These are phyloP conservation scores for Strigamia maritima DNA, from an alignment of 2,888 invertebrate species.

Conservation along the genomic window DNA sequence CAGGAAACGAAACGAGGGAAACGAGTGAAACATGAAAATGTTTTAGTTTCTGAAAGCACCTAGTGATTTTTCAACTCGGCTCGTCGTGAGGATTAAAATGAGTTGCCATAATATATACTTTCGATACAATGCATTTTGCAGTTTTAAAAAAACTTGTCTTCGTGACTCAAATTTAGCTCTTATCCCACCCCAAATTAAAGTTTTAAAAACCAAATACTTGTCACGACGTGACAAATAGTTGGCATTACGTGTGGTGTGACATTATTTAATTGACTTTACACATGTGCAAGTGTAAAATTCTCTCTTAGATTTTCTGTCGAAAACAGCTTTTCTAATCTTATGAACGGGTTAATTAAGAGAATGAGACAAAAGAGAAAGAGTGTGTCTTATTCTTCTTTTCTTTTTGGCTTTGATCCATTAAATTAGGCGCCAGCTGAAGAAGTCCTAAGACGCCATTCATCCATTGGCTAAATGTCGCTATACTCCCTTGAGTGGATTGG, in stretches of 20 bases:
- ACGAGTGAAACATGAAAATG: too few relatives aligned
- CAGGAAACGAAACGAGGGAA: too few relatives aligned
- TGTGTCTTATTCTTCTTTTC: not conserved
- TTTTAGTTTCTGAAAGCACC: too few relatives aligned
- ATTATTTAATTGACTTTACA: not conserved
- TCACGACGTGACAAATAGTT: not conserved
- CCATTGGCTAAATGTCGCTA: conserved; percentile 34
- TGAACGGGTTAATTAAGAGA: conserved; percentile 20
- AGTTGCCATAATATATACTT: too few relatives aligned
- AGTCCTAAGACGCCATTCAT: conserved; percentile 31
- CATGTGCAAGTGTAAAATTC: conserved; percentile 2
- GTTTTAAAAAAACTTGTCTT: too few relatives aligned
- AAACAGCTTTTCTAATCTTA: conserved; percentile 21
- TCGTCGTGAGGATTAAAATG: too few relatives aligned
- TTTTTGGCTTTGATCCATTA: conserved; percentile 27
- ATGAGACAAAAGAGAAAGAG: conserved; percentile 25
- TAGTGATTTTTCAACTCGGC: too few relatives aligned
- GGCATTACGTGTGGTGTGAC: not conserved
- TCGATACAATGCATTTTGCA: too few relatives aligned
- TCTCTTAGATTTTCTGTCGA: not conserved
- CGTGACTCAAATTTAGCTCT: too few relatives aligned
- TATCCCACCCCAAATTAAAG: too few relatives aligned
- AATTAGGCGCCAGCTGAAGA: conserved; percentile 34
- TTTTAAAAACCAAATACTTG: not conserved
- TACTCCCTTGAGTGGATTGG: conserved; percentile 34